Evolutionary conservation across 2,797 vertebrate genomes (phyloP), one percentile per base, ranked within the genome.

Genomic region (Carapus acus): DNA sequence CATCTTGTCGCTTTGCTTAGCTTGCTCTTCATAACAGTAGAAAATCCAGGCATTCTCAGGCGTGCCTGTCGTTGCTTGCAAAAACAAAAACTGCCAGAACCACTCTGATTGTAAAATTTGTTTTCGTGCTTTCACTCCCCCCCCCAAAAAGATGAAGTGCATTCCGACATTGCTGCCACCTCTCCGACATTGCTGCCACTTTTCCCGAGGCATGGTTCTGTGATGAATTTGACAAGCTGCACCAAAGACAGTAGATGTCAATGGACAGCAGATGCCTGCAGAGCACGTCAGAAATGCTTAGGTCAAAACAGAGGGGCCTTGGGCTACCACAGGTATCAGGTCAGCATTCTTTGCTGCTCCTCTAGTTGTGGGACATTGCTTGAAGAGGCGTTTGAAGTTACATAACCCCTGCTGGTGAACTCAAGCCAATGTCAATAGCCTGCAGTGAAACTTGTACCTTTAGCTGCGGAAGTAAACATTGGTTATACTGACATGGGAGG

Each of bases 281-380:
- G 19, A 43, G 43, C 46, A 49, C 19, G 1, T 54, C 46, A 33
- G 12, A 41, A 23, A 13, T 37, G 17, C 54, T 61, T 58, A 29
- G 15, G n/a, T 46, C 38, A 7, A 7, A 20, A 13, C 11, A 43
- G 49, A 46, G 40, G 36, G 39, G 44, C 27, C 58, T 57, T 16
- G 20, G 48, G 46, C 34, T 43, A 33, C 23, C 17, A 43, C 44
- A 36, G 47, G 57, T 43, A 49, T 43, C n/a, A n/a, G n/a, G n/a
- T n/a, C 5, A 52, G 76, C 81, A 84, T 80, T 81, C 75, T 69
- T 74, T 41, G 2, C 65, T 51, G 67, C 65, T 57, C 65, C 46
- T 42, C 62, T 54, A 39, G 52, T n/a, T n/a, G n/a, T n/a, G 43
- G 21, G 37, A 59, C 12, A 38, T 54, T 18, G 34, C 23, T 18